A percentile compares a stretch with the other conserved stretches of the same genome.
Conservation (phyloP, 2,888 invertebrate genomes). For the Lysandra bellargus region DNA sequence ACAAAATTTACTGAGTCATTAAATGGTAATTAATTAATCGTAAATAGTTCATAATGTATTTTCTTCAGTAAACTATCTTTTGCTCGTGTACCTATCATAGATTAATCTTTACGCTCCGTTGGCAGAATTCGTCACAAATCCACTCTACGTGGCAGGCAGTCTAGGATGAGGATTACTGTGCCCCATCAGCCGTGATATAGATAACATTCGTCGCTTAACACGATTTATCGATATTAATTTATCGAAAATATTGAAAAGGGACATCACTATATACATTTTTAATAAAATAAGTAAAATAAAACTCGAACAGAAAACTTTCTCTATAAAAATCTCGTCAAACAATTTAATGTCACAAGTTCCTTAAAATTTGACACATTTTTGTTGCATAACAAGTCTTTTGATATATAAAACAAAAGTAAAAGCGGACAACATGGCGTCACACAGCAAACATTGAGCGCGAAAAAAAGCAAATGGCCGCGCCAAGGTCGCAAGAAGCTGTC, state of each 20-base stretch:
- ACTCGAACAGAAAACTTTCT: background rate
- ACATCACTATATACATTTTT: background rate
- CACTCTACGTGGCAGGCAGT: slow-evolving; percentile 57
- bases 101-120: slow-evolving; percentile 58
- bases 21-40: background rate
- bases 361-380: slow-evolving; percentile 41
- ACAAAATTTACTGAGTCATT: background rate
- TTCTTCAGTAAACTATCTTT: background rate
- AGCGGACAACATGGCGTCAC: slow-evolving; percentile 65
- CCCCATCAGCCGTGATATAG: slow-evolving; percentile 55
- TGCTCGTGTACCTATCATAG: slow-evolving; percentile 40
- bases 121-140: slow-evolving; percentile 57
- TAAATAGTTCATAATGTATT: background rate
- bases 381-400: slow-evolving; percentile 66
- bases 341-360: background rate
- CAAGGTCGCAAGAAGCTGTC: slow-evolving; percentile 79
- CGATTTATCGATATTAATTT: slow-evolving; percentile 41
- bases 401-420: slow-evolving; percentile 61
- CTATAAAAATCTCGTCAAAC: background rate
- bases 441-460: slow-evolving; percentile 77
- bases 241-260: background rate
- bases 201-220: slow-evolving; percentile 54
- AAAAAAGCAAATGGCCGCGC: slow-evolving; percentile 73
- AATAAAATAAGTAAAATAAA: background rate
- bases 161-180: slow-evolving; percentile 61